phyloP scores from a whole-genome alignment of 2,113 vertebrate species.

The Pygathrix nemaeus region DNA sequence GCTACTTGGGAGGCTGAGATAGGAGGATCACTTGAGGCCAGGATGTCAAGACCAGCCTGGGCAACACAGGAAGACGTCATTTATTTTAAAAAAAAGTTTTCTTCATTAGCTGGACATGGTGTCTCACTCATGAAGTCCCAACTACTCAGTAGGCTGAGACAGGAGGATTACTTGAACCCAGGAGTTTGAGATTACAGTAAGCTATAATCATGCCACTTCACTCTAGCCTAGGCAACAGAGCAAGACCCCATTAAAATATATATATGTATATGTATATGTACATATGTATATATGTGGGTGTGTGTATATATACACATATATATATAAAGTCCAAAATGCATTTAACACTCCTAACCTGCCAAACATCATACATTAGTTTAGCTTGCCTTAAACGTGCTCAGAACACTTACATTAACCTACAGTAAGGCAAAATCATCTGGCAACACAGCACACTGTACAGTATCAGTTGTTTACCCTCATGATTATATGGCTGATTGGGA shows the following conservation, averaged over 20 bases:
- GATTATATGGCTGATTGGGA: neutral
- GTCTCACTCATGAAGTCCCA: neutral
- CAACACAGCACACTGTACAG: neutral
- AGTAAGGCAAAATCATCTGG: neutral
- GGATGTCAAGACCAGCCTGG: neutral
- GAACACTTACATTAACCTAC: neutral
- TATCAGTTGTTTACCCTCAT: neutral
- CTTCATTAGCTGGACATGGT: neutral
- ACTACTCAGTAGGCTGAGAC: neutral
- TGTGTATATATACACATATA: fast-evolving
- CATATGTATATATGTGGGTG: no score
- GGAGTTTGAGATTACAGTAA: neutral
- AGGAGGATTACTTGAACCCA: neutral
- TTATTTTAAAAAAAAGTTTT: neutral
- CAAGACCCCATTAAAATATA: neutral
- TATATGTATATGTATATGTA: neutral
- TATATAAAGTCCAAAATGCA: neutral
- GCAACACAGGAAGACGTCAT: neutral
- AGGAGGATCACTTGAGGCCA: neutral
- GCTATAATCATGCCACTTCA: neutral
- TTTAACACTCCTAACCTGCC: neutral
- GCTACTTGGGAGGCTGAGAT: neutral
- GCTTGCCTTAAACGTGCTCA: neutral
- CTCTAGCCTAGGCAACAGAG: neutral
- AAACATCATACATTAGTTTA: neutral